Conservation (phyloP, 2,113 vertebrate species). For the Zosterops pallidus region DNA sequence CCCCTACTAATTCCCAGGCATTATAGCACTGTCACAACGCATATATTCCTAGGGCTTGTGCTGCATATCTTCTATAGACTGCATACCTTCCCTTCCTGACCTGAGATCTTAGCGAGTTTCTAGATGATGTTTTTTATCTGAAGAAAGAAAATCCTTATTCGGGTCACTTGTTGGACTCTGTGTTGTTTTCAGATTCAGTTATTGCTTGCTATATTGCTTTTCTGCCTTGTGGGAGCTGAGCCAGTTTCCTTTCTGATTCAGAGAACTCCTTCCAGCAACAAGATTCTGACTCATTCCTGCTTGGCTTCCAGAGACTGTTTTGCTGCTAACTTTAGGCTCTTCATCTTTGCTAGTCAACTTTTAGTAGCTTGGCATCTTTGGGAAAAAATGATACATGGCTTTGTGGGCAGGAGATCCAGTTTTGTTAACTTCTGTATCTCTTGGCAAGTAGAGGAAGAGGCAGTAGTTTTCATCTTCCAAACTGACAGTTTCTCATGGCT, state of each 20-base stretch:
- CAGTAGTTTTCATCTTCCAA: constrained; percentile 49
- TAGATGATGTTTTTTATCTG: not conserved
- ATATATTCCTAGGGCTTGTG: not conserved
- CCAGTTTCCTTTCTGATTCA: constrained; percentile 67
- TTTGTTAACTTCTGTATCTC: constrained; percentile 44
- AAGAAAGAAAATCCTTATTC: constrained; percentile 47
- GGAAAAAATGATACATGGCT: constrained; percentile 31
- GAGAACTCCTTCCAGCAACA: constrained; percentile 61
- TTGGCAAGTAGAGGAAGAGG: constrained; percentile 30
- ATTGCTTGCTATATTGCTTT: constrained; percentile 69
- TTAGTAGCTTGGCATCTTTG: constrained; percentile 48
- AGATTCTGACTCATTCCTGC: constrained; percentile 62
- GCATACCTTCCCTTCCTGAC: not conserved
- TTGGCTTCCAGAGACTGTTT: constrained; percentile 56
- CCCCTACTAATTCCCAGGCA: not conserved
- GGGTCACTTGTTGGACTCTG: constrained; percentile 57
- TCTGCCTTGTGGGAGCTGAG: constrained; percentile 70
- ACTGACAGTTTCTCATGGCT: constrained; percentile 24
- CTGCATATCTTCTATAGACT: not conserved
- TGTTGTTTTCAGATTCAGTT: constrained; percentile 56
- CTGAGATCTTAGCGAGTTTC: constrained; percentile 35
- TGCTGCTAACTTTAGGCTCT: constrained; percentile 65
- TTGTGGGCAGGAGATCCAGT: constrained; percentile 42
- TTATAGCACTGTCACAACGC: not conserved
- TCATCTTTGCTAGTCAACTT: constrained; percentile 64